A percentile compares a stretch with the other conserved stretches of the same genome.
Evolutionary conservation across 1,140 invertebrate species (phyloP).

Genomic region (Drosophila erecta): DNA sequence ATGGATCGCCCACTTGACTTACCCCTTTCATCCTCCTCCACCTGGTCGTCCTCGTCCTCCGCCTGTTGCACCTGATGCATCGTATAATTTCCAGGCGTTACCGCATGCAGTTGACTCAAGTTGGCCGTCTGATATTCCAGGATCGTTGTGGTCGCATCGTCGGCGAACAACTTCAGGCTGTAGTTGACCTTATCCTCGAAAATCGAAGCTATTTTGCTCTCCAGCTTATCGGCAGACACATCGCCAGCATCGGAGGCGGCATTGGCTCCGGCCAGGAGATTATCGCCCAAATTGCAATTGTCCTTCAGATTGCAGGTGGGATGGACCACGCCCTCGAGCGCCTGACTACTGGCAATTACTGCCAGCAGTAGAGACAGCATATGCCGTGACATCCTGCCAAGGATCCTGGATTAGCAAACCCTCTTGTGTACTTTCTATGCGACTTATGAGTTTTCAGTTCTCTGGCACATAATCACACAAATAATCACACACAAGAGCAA

Average conservation of each 20-base stretch:
- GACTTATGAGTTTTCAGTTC: not conserved
- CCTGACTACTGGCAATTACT: conserved; percentile 7
- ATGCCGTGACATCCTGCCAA: conserved; percentile 16
- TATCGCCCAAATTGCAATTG: conserved; percentile 77
- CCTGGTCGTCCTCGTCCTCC: too few species aligned
- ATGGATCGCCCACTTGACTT: conserved; percentile 6
- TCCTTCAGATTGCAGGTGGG: conserved; percentile 77
- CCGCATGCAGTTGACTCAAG: conserved; percentile 52
- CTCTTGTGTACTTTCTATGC: too few species aligned
- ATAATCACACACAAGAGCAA: not conserved
- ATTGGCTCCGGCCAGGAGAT: conserved; percentile 44
- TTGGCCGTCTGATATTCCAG: conserved; percentile 66
- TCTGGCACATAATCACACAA: conserved; percentile 39
- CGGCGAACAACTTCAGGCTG: conserved; percentile 74
- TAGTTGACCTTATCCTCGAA: conserved; percentile 84
- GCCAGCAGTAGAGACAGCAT: conserved; percentile 8
- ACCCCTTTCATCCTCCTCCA: conserved; percentile 73
- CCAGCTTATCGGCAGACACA: conserved; percentile 57
- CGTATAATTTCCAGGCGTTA: conserved; percentile 44
- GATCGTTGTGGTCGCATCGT: conserved; percentile 62
- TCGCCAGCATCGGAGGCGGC: conserved; percentile 36
- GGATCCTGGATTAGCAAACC: conserved; percentile 1
- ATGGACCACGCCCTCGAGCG: conserved; percentile 45
- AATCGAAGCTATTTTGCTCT: conserved; percentile 76
- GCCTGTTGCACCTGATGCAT: conserved; percentile 39